These are phyloP conservation scores for Simalia tracyae DNA, from an alignment of 2,797 vertebrate species.

Conservation along the genomic window DNA sequence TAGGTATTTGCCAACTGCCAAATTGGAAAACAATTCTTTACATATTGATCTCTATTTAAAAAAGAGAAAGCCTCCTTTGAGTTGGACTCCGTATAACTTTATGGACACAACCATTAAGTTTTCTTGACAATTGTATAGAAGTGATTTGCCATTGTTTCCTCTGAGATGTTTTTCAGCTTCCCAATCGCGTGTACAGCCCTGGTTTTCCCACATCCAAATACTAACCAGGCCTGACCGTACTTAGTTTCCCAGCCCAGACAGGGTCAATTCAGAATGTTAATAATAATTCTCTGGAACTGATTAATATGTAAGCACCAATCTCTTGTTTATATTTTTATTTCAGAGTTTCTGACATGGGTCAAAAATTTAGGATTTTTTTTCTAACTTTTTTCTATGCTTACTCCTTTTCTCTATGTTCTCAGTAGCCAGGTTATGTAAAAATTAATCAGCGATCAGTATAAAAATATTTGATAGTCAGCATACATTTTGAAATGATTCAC, in stretches of 20 bases:
- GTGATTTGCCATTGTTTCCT: neutral
- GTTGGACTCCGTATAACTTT: neutral
- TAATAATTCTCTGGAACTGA: too few relatives aligned
- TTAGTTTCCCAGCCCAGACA: too few relatives aligned
- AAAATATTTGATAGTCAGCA: neutral
- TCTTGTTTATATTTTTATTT: too few relatives aligned
- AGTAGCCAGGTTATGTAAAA: neutral
- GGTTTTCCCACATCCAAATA: neutral
- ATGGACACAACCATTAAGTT: neutral
- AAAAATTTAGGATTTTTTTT: neutral
- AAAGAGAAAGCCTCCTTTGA: neutral
- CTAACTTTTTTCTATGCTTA: accelerated
- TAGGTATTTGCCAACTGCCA: neutral
- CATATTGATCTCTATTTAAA: neutral
- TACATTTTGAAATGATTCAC: neutral
- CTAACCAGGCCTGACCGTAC: too few relatives aligned
- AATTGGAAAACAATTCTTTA: neutral
- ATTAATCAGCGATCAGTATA: neutral
- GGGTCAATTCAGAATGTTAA: too few relatives aligned
- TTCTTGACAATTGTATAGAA: neutral
- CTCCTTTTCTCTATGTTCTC: conserved; percentile 3
- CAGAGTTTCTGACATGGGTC: too few relatives aligned
- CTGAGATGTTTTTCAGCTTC: neutral
- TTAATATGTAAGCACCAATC: too few relatives aligned
- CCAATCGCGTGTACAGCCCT: neutral